Conservation (phyloP, 2,113 vertebrate species). For the Capra hircus region DNA sequence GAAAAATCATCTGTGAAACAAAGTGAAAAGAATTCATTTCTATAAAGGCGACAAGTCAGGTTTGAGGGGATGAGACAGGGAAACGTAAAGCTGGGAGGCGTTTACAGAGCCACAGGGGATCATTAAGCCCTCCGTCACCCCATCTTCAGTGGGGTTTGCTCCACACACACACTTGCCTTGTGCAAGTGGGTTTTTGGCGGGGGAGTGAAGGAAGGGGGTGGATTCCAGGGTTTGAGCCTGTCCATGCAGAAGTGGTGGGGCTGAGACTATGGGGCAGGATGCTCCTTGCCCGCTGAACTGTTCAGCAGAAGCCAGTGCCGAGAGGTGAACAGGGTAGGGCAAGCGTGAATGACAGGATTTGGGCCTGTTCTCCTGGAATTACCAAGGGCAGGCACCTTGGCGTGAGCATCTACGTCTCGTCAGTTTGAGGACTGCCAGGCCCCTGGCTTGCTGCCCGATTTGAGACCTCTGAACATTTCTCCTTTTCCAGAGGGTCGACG, state of each 20-base stretch:
- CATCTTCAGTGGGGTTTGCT: not conserved
- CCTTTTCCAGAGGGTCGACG: not conserved
- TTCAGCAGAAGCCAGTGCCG: not conserved
- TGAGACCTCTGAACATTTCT: not conserved
- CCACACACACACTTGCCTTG: fast-evolving
- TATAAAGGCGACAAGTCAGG: not conserved
- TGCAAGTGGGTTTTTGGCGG: fast-evolving
- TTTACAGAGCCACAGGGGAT: not conserved
- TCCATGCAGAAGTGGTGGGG: not conserved
- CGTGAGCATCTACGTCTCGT: fast-evolving
- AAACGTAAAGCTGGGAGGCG: not conserved
- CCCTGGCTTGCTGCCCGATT: not conserved
- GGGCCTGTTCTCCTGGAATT: not conserved
- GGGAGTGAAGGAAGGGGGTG: not conserved
- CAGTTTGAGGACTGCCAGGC: not conserved
- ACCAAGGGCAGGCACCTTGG: not conserved
- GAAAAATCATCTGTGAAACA: not conserved
- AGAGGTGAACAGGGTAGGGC: not conserved
- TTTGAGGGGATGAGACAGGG: not conserved
- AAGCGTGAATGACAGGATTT: too few relatives aligned
- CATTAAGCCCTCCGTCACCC: not conserved
- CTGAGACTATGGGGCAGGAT: not conserved
- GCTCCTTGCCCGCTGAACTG: fast-evolving
- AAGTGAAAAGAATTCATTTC: not conserved
- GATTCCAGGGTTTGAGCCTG: not conserved